Evolutionary conservation across 2,113 vertebrate genomes (phyloP), one percentile per base, ranked within the genome.

Genomic region (Myiopsitta monachus): DNA sequence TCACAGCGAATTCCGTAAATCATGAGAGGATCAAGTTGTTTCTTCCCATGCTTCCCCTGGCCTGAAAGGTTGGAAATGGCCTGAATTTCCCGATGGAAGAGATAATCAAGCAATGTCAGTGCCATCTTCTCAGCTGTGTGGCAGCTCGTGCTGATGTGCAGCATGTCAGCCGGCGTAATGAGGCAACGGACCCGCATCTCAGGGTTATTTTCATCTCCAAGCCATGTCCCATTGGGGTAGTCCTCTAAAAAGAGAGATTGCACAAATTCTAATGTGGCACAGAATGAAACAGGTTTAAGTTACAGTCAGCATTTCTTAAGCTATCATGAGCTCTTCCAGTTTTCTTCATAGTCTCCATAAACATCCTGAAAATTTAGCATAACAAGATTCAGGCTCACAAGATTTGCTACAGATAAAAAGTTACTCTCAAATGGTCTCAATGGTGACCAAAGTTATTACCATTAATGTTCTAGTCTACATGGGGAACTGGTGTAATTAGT

Each of bases 101-200:
- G 98, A 94, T 99, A 99, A 92, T 99, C 99, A 30, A 99, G 97
- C 90, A 99, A 97, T 0, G 99, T 99, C 49, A 99, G 97, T 0
- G 99, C 99, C 99, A 99, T 99, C 97, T 99, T 99, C 98, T 99
- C 99, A 0, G 99, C 99, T 0, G 99, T 99, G 83, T 99, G 99
- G 94, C 99, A 99, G 97, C 99, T 99, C 41, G 99, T 99, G 97
- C 98, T 99, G 97, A 99, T 99, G 94, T 99, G 99, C 70, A 99
- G 97, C 99, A 99, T 99, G 96, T 99, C 99, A 0, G 98, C 99
- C 1, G 98, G 96, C 14, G 99, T 99, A 94, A 99, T 98, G 41
- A 99, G 99, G n/a, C 98, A 99, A 59, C 99, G 99, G 19, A 99
- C 99, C 0, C 99, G 97, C 99, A 99, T 99, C 98, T 99, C 99